phyloP scores from a whole-genome alignment of 2,113 vertebrate species.

The Promerops cafer region DNA sequence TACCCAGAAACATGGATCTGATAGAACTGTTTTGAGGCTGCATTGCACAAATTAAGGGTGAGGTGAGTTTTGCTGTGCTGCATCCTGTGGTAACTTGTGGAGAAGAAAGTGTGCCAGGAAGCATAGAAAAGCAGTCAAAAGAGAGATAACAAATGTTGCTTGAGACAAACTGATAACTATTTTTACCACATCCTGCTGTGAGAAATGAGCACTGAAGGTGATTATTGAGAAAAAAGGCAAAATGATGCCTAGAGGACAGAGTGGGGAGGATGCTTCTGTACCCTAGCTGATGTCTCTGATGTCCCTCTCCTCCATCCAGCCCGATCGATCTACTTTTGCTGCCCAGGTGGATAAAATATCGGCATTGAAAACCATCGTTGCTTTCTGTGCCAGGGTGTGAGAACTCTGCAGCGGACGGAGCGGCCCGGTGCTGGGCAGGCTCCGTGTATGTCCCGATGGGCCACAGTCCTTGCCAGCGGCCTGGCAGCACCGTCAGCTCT shows the following conservation, averaged over 20 bases:
- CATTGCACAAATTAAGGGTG: neutral
- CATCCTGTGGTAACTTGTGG: neutral
- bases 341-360: neutral
- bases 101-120: neutral
- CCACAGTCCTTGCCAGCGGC: neutral
- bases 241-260: neutral
- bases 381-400: neutral
- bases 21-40: neutral
- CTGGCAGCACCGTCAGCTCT: neutral
- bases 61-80: neutral
- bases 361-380: neutral
- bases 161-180: neutral
- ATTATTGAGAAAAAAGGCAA: neutral
- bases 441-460: neutral
- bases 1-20: neutral
- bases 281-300: neutral
- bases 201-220: neutral
- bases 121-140: neutral
- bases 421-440: fast-evolving
- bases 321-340: neutral
- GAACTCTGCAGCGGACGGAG: neutral
- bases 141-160: neutral
- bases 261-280: neutral
- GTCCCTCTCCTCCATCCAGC: neutral
- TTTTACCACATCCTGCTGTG: neutral